Percentiles rank a stretch among this genome's conserved stretches.
Conservation (phyloP, 2,888 invertebrate species). For the Conops quadrifasciatus region DNA sequence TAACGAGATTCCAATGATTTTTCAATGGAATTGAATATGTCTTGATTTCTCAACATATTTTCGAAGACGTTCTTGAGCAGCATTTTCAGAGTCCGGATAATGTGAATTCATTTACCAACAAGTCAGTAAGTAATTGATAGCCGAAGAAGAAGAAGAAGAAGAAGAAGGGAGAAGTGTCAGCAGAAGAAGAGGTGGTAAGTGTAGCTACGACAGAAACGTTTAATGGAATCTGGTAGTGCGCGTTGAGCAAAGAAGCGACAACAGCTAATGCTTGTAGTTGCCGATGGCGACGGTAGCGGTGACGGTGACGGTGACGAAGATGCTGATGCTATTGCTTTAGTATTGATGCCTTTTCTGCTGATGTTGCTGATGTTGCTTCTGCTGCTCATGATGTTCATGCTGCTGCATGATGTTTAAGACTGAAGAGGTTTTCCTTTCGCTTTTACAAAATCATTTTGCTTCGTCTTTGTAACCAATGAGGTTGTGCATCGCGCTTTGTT, state of each 20-base stretch:
- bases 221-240: slow-evolving; percentile 11
- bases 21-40: too few species aligned
- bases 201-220: slow-evolving; percentile 1
- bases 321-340: slow-evolving; percentile 27
- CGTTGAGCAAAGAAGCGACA: slow-evolving; percentile 21
- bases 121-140: slow-evolving; percentile 11
- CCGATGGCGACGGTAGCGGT: slow-evolving; percentile 18
- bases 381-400: slow-evolving; percentile 38
- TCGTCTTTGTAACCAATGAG: slow-evolving; percentile 63
- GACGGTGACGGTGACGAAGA: slow-evolving; percentile 21
- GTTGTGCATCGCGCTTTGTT: slow-evolving; percentile 62
- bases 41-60: slow-evolving; percentile 39
- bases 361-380: slow-evolving; percentile 28
- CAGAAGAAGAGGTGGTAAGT: not conserved
- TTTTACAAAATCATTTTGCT: slow-evolving; percentile 64
- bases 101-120: slow-evolving; percentile 29
- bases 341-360: slow-evolving; percentile 35
- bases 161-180: not conserved
- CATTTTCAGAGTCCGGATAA: slow-evolving; percentile 13
- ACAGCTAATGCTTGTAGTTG: slow-evolving; percentile 16
- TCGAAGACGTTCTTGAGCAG: slow-evolving; percentile 39
- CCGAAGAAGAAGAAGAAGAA: slow-evolving; percentile 32
- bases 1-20: too few species aligned
- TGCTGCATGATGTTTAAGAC: slow-evolving; percentile 47
- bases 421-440: slow-evolving; percentile 64